Conservation (phyloP, 1,140 invertebrate species). For the Delia radicum region DNA sequence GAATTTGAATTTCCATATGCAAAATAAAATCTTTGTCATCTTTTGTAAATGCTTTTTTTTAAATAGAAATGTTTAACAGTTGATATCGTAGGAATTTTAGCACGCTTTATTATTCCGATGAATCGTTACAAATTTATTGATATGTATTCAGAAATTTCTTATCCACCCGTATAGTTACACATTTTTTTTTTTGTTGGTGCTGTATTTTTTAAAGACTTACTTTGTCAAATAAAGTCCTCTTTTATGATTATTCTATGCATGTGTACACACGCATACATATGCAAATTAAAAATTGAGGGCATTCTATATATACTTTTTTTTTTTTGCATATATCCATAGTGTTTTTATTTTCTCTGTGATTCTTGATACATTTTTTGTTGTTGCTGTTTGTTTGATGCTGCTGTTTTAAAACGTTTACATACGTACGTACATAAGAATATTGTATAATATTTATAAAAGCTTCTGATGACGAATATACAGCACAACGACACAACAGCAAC, state of each 20-base stretch:
- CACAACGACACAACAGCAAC: background rate
- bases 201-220: background rate
- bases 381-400: background rate
- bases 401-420: background rate
- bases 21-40: no score
- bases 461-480: background rate
- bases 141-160: background rate
- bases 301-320: background rate
- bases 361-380: background rate
- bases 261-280: background rate
- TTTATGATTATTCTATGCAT: background rate
- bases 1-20: no score
- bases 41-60: no score
- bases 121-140: background rate
- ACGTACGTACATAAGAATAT: background rate
- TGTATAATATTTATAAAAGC: background rate
- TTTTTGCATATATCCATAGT: background rate
- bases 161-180: background rate
- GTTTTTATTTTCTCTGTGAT: background rate
- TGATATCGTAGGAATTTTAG: no score
- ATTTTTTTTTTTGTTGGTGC: background rate
- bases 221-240: background rate
- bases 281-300: conserved; percentile 1
- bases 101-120: no score
- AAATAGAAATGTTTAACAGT: no score